Evolutionary conservation across 2,888 invertebrate species (phyloP).

Genomic region (Lithosia quadra): DNA sequence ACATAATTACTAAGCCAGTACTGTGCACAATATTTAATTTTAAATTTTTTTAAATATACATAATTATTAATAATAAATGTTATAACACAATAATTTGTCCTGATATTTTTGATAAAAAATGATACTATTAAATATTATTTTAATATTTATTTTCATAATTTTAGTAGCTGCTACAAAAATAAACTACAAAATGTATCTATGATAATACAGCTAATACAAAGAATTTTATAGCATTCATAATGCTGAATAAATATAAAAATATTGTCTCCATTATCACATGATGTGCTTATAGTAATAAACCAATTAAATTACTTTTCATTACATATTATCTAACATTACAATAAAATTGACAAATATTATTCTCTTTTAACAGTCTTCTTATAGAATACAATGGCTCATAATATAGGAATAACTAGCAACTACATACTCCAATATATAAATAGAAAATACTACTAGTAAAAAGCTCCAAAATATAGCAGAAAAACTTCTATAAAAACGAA

Average conservation of each 20-base stretch:
- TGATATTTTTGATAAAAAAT: slow-evolving; percentile 23
- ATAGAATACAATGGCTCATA: slow-evolving; percentile 50
- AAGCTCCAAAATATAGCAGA: slow-evolving; percentile 26
- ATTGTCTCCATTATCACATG: slow-evolving; percentile 52
- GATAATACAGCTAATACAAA: slow-evolving; percentile 27
- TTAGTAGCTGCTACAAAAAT: slow-evolving; percentile 38
- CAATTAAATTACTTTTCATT: slow-evolving; percentile 43
- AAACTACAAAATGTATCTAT: slow-evolving; percentile 34
- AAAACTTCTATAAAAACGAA: slow-evolving; percentile 20
- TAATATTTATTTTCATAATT: slow-evolving; percentile 40
- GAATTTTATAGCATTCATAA: slow-evolving; percentile 62
- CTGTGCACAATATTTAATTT: slow-evolving; percentile 38
- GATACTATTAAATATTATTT: slow-evolving; percentile 21
- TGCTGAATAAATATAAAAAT: slow-evolving; percentile 60
- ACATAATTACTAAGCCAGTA: slow-evolving; percentile 67
- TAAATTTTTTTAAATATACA: slow-evolving; percentile 9
- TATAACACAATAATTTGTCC: slow-evolving; percentile 9
- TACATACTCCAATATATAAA: slow-evolving; percentile 29
- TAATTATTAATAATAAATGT: slow-evolving; percentile 26
- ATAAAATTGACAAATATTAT: slow-evolving; percentile 47
- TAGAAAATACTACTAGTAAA: slow-evolving; percentile 33
- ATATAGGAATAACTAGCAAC: slow-evolving; percentile 35
- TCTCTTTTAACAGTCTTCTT: slow-evolving; percentile 48
- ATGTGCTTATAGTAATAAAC: slow-evolving; percentile 38
- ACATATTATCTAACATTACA: slow-evolving; percentile 31